Conservation (phyloP, 2,797 vertebrate species). For the Lagorchestes hirsutus region DNA sequence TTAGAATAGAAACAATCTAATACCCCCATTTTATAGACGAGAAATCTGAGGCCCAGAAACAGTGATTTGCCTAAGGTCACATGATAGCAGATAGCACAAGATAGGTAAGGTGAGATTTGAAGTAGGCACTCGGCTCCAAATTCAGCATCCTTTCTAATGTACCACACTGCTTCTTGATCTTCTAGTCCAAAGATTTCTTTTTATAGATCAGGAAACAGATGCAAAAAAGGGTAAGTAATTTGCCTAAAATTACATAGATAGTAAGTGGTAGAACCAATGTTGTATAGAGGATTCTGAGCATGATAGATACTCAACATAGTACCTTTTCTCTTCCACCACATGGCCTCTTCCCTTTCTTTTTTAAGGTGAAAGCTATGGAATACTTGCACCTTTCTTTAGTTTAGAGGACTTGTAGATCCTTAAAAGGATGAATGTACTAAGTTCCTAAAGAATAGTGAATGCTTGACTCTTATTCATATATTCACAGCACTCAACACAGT, state of each 20-base stretch:
- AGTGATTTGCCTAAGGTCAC: neutral
- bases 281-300: neutral
- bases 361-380: neutral
- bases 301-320: neutral
- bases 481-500: neutral
- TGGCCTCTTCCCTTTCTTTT: neutral
- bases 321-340: neutral
- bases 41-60: neutral
- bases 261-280: neutral
- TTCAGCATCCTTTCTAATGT: neutral
- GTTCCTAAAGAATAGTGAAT: neutral
- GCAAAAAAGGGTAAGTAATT: neutral
- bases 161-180: neutral
- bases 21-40: neutral
- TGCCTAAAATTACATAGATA: neutral
- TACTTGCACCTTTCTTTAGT: neutral
- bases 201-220: neutral
- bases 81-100: neutral
- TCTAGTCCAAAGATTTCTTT: neutral
- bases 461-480: neutral
- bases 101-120: neutral
- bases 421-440: neutral
- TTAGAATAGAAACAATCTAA: neutral
- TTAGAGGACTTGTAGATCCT: neutral
- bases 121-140: neutral